Evolutionary conservation across 2,113 vertebrate genomes (phyloP).

Genomic region (Sebastes fasciatus): DNA sequence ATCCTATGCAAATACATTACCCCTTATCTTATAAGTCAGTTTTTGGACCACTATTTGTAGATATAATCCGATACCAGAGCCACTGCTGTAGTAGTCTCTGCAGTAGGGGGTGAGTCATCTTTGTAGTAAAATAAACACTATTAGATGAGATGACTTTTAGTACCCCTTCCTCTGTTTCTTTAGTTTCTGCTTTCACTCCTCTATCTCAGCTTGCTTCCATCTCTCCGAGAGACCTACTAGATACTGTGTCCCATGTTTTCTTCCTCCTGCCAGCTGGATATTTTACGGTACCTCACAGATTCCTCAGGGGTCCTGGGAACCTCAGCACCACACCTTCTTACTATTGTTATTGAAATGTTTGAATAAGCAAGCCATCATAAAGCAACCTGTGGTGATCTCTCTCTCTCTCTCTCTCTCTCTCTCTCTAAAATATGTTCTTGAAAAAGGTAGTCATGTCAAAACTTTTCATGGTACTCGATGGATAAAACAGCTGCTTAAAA

Average conservation of each 20-base stretch:
- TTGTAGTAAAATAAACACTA: conserved; percentile 33
- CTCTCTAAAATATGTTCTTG: background rate
- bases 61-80: background rate
- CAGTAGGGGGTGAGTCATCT: background rate
- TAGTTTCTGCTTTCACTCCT: conserved; percentile 58
- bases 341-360: conserved; percentile 37
- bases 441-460: background rate
- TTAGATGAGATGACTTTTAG: conserved; percentile 15
- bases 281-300: conserved; percentile 29
- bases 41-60: conserved; percentile 1
- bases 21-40: background rate
- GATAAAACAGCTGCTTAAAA: background rate
- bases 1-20: background rate
- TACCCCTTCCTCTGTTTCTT: conserved; percentile 35
- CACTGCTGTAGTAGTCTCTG: background rate
- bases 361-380: background rate
- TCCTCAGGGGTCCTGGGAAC: conserved; percentile 53
- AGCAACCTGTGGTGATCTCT: background rate
- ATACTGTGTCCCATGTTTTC: conserved; percentile 42
- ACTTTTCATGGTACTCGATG: background rate
- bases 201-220: conserved; percentile 55
- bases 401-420: too few relatives aligned
- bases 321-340: conserved; percentile 12
- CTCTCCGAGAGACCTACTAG: conserved; percentile 1
- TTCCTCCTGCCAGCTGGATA: conserved; percentile 30